These are phyloP conservation scores for Gymnothorax reevesii DNA, from an alignment of 2,797 vertebrate genomes.

Conservation along the genomic window DNA sequence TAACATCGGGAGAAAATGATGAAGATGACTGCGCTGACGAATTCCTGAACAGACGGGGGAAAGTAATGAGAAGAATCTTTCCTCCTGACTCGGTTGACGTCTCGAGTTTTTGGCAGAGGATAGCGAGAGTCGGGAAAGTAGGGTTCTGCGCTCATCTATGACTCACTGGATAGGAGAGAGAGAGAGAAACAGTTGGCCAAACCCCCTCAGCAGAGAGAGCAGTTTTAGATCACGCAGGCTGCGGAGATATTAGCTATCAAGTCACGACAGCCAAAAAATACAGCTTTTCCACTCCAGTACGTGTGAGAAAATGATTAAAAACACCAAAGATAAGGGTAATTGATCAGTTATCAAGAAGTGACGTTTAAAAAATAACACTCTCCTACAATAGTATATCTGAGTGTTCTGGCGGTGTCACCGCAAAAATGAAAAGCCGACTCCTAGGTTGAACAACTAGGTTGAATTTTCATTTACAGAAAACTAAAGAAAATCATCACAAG, in stretches of 20 bases:
- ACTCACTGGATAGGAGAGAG: not conserved
- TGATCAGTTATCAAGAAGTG: too few relatives aligned
- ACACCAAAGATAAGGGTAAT: not conserved
- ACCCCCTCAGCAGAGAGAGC: not conserved
- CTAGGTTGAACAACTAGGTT: too few relatives aligned
- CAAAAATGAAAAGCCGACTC: too few relatives aligned
- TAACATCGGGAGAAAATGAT: slow-evolving; percentile 67
- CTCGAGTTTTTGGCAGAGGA: slow-evolving; percentile 1
- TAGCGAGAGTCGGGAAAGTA: not conserved
- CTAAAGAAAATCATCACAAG: too few relatives aligned
- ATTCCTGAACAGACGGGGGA: slow-evolving; percentile 51
- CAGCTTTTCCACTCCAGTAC: not conserved
- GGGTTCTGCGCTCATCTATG: not conserved
- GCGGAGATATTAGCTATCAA: not conserved
- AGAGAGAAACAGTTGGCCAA: not conserved
- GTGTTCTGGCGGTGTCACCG: too few relatives aligned
- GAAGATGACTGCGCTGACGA: slow-evolving; percentile 69
- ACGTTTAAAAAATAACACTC: too few relatives aligned
- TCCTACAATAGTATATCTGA: too few relatives aligned
- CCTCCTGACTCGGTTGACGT: slow-evolving; percentile 43
- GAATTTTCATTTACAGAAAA: too few relatives aligned
- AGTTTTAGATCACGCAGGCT: not conserved
- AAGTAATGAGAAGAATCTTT: slow-evolving; percentile 63
- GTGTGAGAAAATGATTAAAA: not conserved
- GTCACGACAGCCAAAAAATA: not conserved